Conservation (phyloP, 2,797 vertebrate species). For the Octomys mimax region DNA sequence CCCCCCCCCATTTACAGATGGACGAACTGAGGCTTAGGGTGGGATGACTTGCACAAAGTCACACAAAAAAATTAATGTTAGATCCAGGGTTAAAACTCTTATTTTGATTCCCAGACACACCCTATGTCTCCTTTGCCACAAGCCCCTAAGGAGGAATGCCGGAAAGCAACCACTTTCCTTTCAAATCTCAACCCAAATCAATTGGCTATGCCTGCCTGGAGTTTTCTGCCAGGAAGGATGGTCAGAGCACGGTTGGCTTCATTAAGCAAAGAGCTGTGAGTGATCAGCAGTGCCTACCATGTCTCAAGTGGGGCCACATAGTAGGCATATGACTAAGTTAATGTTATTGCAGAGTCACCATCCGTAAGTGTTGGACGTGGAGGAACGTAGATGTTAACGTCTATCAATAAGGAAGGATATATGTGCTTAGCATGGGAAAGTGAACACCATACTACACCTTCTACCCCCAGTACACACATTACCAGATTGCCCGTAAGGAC, state of each 20-base stretch:
- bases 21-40: neutral
- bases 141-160: neutral
- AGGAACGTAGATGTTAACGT: neutral
- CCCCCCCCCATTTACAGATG: neutral
- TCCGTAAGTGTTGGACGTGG: neutral
- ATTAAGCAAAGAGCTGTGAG: neutral
- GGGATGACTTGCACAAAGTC: neutral
- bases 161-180: neutral
- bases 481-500: neutral
- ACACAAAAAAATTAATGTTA: neutral
- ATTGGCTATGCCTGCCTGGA: neutral
- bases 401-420: neutral
- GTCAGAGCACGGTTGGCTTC: neutral
- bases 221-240: neutral
- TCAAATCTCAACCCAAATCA: neutral
- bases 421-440: neutral
- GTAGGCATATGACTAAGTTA: neutral
- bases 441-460: neutral
- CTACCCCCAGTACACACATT: too few species aligned
- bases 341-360: neutral
- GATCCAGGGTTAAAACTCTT: slow-evolving; percentile 8
- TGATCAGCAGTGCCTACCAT: neutral
- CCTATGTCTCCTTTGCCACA: neutral
- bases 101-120: neutral
- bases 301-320: fast-evolving